A percentile compares a stretch with the other conserved stretches of the same genome.
These are phyloP conservation scores for Heliocidaris tuberculata DNA, from an alignment of 35 echinoderm and acorn worm genomes.

Conservation along the genomic window DNA sequence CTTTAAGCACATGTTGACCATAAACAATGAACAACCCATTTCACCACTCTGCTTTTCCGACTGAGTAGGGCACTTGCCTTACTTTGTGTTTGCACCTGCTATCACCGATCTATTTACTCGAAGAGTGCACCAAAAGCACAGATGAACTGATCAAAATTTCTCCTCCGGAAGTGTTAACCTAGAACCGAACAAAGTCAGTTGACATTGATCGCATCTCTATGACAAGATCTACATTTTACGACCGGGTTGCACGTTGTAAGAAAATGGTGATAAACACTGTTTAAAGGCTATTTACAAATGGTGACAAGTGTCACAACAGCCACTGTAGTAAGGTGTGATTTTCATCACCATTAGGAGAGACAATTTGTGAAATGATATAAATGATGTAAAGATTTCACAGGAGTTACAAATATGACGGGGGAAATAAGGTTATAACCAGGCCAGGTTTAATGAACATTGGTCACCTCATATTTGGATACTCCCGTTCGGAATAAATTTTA, in stretches of 20 bases:
- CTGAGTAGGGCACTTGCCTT: neutral
- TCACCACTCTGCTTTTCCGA: neutral
- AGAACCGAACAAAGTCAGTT: neutral
- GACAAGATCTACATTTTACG: neutral
- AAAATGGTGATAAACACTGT: neutral
- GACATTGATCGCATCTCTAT: neutral
- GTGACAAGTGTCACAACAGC: too few species aligned
- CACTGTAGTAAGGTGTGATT: too few species aligned
- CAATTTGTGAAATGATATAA: too few species aligned
- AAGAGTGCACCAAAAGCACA: neutral
- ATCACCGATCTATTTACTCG: neutral
- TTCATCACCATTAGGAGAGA: too few species aligned
- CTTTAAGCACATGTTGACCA: neutral
- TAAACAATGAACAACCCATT: neutral
- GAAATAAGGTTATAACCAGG: too few species aligned
- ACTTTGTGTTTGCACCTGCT: neutral
- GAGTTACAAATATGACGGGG: too few species aligned
- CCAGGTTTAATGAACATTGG: too few species aligned
- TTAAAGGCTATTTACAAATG: neutral
- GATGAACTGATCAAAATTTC: neutral
- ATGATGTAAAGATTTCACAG: too few species aligned
- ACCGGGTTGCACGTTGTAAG: neutral
- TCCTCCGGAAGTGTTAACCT: constrained; percentile 13
- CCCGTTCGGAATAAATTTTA: too few species aligned
- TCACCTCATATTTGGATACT: too few species aligned